Evolutionary conservation across 2,888 invertebrate species (phyloP).

Genomic region (Aphrophora alni): DNA sequence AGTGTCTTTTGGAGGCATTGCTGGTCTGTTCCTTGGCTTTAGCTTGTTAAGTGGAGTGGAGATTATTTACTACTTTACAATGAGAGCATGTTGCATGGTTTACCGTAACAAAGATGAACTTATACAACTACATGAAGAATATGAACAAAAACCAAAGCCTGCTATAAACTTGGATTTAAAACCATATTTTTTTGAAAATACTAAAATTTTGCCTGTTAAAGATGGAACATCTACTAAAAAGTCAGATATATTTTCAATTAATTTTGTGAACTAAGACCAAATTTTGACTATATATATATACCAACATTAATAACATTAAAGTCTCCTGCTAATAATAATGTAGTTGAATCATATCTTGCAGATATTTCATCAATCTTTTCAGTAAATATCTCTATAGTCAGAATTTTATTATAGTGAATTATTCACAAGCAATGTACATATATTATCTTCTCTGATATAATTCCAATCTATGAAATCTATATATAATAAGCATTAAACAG

Average conservation of each 20-base stretch:
- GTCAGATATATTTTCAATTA: not conserved
- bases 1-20: slow-evolving; percentile 68
- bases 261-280: not conserved
- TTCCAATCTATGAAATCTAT: too few species aligned
- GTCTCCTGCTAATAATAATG: too few species aligned
- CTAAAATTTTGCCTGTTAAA: not conserved
- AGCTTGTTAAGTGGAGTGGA: slow-evolving; percentile 79
- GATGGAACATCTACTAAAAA: not conserved
- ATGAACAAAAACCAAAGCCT: slow-evolving; percentile 52
- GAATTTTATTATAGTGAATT: too few species aligned
- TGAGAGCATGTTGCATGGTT: slow-evolving; percentile 71
- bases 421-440: too few species aligned
- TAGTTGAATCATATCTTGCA: too few species aligned
- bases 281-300: too few species aligned
- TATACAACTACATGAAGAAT: slow-evolving; percentile 59
- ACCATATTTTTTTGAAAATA: slow-evolving; percentile 54
- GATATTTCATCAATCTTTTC: too few species aligned
- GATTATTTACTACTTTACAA: slow-evolving; percentile 76
- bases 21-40: slow-evolving; percentile 71
- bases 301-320: too few species aligned
- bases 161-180: slow-evolving; percentile 56
- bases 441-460: too few species aligned
- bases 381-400: too few species aligned
- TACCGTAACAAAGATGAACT: slow-evolving; percentile 61
- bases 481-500: too few species aligned